These are phyloP conservation scores for Otis tarda DNA, from an alignment of 2,113 vertebrate genomes.

Conservation along the genomic window DNA sequence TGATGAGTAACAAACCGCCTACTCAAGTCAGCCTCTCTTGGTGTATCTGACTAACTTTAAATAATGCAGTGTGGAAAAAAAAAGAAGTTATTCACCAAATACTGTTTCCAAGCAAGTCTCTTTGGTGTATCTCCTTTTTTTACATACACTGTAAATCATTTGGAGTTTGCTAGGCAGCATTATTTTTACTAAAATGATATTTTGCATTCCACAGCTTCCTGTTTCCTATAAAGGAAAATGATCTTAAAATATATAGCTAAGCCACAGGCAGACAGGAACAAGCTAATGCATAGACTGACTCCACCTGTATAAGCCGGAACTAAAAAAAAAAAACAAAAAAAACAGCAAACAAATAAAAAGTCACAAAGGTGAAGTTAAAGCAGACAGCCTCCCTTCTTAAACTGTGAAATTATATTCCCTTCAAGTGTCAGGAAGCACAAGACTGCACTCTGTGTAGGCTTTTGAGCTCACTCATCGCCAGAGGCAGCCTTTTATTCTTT, in stretches of 20 bases:
- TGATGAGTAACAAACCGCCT: not conserved
- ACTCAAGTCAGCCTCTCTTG: not conserved
- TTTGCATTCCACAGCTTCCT: conserved; percentile 63
- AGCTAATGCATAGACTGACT: conserved; percentile 54
- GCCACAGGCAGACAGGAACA: conserved; percentile 56
- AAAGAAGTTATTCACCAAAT: not conserved
- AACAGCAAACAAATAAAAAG: conserved; percentile 26
- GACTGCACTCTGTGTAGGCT: not conserved
- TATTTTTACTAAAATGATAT: conserved; percentile 57
- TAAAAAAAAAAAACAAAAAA: not conserved
- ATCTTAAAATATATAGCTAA: conserved; percentile 65
- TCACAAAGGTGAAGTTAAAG: not conserved
- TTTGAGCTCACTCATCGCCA: not conserved
- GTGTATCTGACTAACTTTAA: not conserved
- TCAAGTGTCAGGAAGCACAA: not conserved
- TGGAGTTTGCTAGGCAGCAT: conserved; percentile 44
- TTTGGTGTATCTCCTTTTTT: conserved; percentile 27
- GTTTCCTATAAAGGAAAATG: conserved; percentile 53
- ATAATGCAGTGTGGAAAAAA: not conserved
- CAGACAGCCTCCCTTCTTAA: not conserved
- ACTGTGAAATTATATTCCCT: not conserved
- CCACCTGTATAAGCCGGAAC: conserved; percentile 6
- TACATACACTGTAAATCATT: conserved; percentile 48
- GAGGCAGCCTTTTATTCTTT: not conserved
- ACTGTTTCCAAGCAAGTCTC: not conserved